Base-by-base conservation (phyloP, 2,797 vertebrate species). In the Holocentrus rufus region DNA sequence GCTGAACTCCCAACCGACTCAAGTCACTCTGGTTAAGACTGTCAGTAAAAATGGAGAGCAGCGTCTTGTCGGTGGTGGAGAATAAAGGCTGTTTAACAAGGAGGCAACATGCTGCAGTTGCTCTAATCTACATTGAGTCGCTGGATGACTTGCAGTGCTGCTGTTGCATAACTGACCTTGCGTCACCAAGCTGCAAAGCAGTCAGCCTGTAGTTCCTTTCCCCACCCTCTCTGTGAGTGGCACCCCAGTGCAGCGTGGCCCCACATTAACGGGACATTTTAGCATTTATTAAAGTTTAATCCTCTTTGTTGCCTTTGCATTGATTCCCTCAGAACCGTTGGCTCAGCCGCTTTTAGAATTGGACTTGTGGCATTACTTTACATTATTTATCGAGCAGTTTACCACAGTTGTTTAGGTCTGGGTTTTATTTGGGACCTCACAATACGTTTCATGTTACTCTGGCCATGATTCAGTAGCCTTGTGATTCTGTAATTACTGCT, bases 121-220 rank as follows among this genome's bases (percentile, higher is more conserved):
- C 60, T 88, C 86, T 94, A 81, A 92, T 94, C 89, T 85, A 84
- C 90, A 92, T 88, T 88, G 92, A 76, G 74, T 85, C 70, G 85
- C 76, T 83, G 89, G 91, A 87, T 83, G 91, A 91, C 92, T 94
- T 93, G 93, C 93, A 93, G 92, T 85, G 85, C 87, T 88, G 85
- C 86, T 88, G 87, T 95, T 96, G 91, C 86, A 82, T 96, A 96
- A 95, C 92, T 85, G 90, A 91, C 92, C 85, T 95, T 94, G 91
- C 89, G 81, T 93, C 89, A 86, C 88, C 78, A 77, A 86, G 57
- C 79, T 86, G 87, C 86, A 74, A 87, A 79, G 80, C 86, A 86
- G 84, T 66, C 70, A 80, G 79, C 56, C 54, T 76, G 54, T 79
- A 63, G 71, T 76, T 83, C 56, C 64, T 74, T 18, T 59, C 44